These are phyloP conservation scores for Gadus chalcogrammus DNA, from an alignment of 2,113 vertebrate species.

Conservation along the genomic window DNA sequence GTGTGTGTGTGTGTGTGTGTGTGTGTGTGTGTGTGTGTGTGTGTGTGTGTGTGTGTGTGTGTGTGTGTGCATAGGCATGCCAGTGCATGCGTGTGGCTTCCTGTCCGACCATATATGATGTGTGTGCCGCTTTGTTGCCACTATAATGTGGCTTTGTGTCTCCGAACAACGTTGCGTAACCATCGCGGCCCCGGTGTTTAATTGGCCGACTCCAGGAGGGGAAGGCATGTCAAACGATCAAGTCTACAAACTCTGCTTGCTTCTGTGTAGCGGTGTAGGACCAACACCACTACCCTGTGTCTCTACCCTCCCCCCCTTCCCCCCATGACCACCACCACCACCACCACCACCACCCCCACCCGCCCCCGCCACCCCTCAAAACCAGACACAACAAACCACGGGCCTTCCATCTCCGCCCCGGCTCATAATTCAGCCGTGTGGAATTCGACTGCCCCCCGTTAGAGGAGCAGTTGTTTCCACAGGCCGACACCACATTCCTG, in stretches of 20 bases:
- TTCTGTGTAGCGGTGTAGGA: conserved; percentile 68
- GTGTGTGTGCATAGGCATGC: conserved; percentile 5
- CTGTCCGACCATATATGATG: conserved; percentile 45
- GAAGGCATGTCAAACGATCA: conserved; percentile 79
- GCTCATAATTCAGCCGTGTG: conserved; percentile 77
- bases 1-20: conserved; percentile 4
- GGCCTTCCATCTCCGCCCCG: conserved; percentile 65
- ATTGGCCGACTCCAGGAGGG: conserved; percentile 78
- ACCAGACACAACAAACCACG: conserved; percentile 91
- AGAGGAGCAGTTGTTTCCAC: conserved; percentile 67
- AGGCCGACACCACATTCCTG: conserved; percentile 60
- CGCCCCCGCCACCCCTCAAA: conserved; percentile 47
- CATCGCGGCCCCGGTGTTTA: conserved; percentile 67
- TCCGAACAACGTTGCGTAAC: conserved; percentile 70
- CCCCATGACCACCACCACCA: too few relatives aligned
- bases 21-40: conserved; percentile 40
- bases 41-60: conserved; percentile 32
- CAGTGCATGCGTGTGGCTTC: conserved; percentile 27
- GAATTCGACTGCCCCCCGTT: conserved; percentile 73
- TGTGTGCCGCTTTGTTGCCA: conserved; percentile 30
- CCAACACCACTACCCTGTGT: too few relatives aligned
- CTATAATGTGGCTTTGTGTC: conserved; percentile 61
- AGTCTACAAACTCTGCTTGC: conserved; percentile 70
- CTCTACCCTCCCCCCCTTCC: too few relatives aligned
- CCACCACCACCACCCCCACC: too few relatives aligned